Base-by-base conservation (phyloP, 1,140 invertebrate genomes). In the Eueides isabella region DNA sequence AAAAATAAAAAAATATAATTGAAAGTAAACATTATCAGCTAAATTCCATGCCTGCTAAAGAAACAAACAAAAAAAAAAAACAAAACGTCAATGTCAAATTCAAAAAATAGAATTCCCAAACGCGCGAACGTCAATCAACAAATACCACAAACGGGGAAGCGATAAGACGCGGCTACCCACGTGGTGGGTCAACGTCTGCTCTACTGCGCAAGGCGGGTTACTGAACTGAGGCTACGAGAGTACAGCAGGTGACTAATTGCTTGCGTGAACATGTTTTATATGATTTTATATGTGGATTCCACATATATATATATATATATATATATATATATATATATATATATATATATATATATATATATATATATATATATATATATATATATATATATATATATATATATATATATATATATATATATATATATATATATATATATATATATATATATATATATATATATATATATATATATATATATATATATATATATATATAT, bases 151-250 rank as follows among this genome's bases (percentile, higher is more conserved):
- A 44, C 80, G 81, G 86, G 84, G 83, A 87, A 87, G 84, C 85
- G 88, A 88, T 86, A 90, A 88, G 79, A 78, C 80, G 80, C 80
- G 74, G 72, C 83, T 84, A 78, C 89, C 89, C 89, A 91, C 88
- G 89, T 91, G 89, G 89, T 86, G 82, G 89, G 87, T 91, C 89
- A 91, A 90, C 86, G 89, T 5, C 87, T 91, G 89, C 83, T 85
- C 88, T 88, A 91, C 87, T 91, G 89, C 82, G 84, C 82, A 77
- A 71, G 67, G 74, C 80, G 79, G 87, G 85, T 87, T 84, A 84
- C 75, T 87, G 82, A 86, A 85, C 89, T 79, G 69, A 72, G 77
- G 75, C 75, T 26, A 74, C 78, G 16, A 38, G 35, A 16, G 16
- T 38, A 38, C 14, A 77, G 76, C 85, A 87, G 84, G 85, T 84